phyloP scores from a whole-genome alignment of 2,888 invertebrate species.

The Chaitophorus viminalis region DNA sequence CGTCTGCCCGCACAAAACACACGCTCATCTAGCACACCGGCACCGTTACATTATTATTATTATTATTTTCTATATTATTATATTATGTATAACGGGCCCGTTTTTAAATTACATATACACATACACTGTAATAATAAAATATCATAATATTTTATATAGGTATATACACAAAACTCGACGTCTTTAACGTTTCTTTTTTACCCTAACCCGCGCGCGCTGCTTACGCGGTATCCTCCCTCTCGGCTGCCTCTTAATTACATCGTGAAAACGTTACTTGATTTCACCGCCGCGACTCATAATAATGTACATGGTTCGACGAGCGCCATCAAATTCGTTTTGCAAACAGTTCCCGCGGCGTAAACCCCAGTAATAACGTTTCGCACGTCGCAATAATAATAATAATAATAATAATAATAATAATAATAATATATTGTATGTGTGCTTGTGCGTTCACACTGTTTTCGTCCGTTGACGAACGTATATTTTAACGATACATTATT shows the following conservation, averaged over 20 bases:
- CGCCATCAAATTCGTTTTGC: too few relatives aligned
- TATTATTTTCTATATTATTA: background rate
- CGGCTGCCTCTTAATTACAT: background rate
- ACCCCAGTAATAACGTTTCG: background rate
- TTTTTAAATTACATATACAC: conserved; percentile 3
- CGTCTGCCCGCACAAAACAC: background rate
- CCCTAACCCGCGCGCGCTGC: background rate
- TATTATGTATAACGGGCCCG: background rate
- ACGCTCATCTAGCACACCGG: background rate
- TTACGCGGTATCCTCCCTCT: background rate
- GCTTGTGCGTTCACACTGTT: background rate
- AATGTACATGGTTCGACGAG: background rate
- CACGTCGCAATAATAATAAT: background rate
- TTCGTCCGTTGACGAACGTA: background rate
- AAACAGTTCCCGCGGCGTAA: background rate
- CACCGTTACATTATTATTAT: background rate
- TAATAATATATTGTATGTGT: background rate
- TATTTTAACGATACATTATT: too few relatives aligned
- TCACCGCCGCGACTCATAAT: background rate
- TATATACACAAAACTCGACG: background rate
- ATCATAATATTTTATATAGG: too few relatives aligned
- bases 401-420: conserved; percentile 2
- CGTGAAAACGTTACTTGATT: background rate
- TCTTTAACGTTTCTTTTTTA: background rate
- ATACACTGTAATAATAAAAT: background rate